phyloP scores from a whole-genome alignment of 2,113 vertebrate genomes.

The Pseudorhombus dupliciocellatus region DNA sequence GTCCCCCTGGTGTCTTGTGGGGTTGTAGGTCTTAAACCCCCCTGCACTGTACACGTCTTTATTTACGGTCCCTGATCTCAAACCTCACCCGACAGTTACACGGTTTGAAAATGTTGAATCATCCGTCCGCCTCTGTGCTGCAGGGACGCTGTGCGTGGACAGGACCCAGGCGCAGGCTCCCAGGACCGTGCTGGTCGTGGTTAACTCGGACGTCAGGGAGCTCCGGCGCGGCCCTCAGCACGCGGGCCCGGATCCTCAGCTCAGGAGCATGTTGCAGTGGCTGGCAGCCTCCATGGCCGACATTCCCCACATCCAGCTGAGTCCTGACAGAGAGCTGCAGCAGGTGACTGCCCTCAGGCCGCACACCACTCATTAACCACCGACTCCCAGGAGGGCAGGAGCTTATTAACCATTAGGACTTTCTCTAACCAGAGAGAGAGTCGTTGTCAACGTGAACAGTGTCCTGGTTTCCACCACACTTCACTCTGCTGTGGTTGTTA shows the following conservation, averaged over 20 bases:
- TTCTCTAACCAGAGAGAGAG: constrained; percentile 2
- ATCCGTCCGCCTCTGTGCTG: constrained; percentile 5
- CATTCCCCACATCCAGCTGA: constrained; percentile 84
- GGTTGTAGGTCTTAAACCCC: no score
- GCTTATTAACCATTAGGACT: constrained; percentile 2
- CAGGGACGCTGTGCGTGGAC: constrained; percentile 80
- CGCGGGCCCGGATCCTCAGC: constrained; percentile 84
- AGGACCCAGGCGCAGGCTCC: constrained; percentile 62
- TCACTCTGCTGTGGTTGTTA: constrained; percentile 26
- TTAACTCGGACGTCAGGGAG: constrained; percentile 84
- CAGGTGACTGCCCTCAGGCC: constrained; percentile 78
- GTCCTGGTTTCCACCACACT: constrained; percentile 18
- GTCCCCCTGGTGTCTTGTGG: no score
- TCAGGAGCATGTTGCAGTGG: constrained; percentile 92
- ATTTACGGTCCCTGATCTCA: no score
- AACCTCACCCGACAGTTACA: no score
- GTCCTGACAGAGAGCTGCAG: constrained; percentile 84
- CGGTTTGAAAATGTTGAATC: no score
- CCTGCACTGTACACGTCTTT: no score
- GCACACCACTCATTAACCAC: neutral
- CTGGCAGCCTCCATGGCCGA: constrained; percentile 90
- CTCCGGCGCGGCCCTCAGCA: constrained; percentile 80
- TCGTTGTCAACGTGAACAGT: constrained; percentile 10
- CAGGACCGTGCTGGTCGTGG: constrained; percentile 78
- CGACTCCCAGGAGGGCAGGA: no score